Base-by-base conservation (phyloP, 1,140 invertebrate genomes). In the Macrobrachium rosenbergii region DNA sequence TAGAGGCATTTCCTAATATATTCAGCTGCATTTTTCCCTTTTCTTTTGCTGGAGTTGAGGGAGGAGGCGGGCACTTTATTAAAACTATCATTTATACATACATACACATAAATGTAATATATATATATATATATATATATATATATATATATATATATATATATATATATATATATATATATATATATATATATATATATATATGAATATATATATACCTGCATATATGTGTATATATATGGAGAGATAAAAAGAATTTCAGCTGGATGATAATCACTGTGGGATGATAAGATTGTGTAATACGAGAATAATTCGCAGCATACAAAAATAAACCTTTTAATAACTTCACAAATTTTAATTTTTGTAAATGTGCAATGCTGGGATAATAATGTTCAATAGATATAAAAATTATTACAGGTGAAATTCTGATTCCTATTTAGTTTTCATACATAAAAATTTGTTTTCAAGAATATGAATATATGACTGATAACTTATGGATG, bases 201-300 rank as follows among this genome's bases (percentile, higher is more conserved):
- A 79, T 59, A 79, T 79, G 60, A 60, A 79, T 79, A 79, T 79
- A 79, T 79, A 79, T 79, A 79, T n/a, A n/a, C n/a, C n/a, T n/a
- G n/a, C n/a, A n/a, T 79, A 79, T 79, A 79, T 79, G 60, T 79
- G 60, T 79, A 79, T 78, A 78, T 78, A 78, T 78, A 78, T 58
- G 45, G 45, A 52, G 43, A 78, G 43, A 78, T 78, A 52, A 37
- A 52, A 45, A 78, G 43, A 78, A 45, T 45, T 78, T 45, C 19
- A 78, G 7, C 17, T 43, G 0, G 8, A 79, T n/a, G 3, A 43
- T 12, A 78, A 37, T 78, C 58, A 78, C 19, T 19, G 28, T 16
- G 19, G 69, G 2, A 5, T 19, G 5, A 21, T 37, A 28, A 19
- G 69, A 37, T 14, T 21, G 69, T 73, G 69, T 21, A 28, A 28